These are phyloP conservation scores for Drosophila pseudoobscura DNA, from an alignment of 1,140 invertebrate genomes.

Conservation along the genomic window DNA sequence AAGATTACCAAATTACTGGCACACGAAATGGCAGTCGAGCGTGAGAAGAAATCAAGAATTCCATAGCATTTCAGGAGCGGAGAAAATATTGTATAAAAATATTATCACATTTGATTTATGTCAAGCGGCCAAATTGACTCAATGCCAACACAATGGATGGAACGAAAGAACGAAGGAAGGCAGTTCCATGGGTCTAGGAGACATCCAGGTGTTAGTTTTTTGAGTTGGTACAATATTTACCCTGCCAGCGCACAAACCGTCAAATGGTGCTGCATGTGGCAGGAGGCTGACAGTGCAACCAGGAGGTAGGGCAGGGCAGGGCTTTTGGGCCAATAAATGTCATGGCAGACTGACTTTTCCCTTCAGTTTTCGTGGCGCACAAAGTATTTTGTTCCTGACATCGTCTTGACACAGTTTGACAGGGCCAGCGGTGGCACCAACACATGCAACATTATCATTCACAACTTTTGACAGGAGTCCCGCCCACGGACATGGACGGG, in stretches of 20 bases:
- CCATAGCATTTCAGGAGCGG: constrained; percentile 7
- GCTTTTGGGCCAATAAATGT: constrained; percentile 47
- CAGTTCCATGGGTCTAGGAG: neutral
- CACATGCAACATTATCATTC: constrained; percentile 17
- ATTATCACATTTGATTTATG: constrained; percentile 65
- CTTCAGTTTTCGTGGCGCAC: constrained; percentile 15
- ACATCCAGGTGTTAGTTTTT: constrained; percentile 22
- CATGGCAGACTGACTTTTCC: constrained; percentile 26
- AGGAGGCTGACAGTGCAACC: constrained; percentile 30
- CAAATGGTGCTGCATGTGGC: constrained; percentile 46
- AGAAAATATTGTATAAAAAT: constrained; percentile 24
- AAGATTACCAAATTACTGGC: constrained; percentile 59
- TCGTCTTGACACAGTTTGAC: constrained; percentile 44
- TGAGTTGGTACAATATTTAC: constrained; percentile 65
- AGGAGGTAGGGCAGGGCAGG: neutral
- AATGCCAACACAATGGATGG: constrained; percentile 24
- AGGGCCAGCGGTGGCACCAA: neutral
- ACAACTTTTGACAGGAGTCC: too few relatives aligned
- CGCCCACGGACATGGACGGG: too few relatives aligned
- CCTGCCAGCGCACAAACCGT: constrained; percentile 60
- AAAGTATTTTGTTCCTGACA: constrained; percentile 11
- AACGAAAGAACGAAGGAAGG: neutral
- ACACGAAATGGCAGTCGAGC: constrained; percentile 41
- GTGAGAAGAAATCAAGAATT: constrained; percentile 17
- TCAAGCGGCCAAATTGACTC: constrained; percentile 36